Base-by-base conservation (phyloP, 2,113 vertebrate genomes). In the Oreocharis arfaki region DNA sequence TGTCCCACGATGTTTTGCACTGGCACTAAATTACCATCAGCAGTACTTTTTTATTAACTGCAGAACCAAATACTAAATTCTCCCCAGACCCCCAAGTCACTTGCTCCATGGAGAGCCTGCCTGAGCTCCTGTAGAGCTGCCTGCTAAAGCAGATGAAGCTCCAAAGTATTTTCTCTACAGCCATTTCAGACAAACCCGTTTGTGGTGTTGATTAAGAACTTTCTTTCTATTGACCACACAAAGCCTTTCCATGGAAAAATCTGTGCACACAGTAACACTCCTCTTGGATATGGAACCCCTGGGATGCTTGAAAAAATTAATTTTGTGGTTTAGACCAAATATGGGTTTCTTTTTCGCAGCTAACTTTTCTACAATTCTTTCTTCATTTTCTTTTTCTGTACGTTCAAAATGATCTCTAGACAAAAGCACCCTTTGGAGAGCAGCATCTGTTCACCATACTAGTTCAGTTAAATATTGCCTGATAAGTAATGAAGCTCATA, bases 391-490 rank as follows among this genome's bases (percentile, higher is more conserved):
- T 50, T 57, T 56, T 76, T 55, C 52, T 60, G 53, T 55, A 23
- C 33, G 33, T n/a, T 87, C n/a, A 39, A 67, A 87, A 93, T 42
- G n/a, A 55, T 39, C 79, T 75, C 89, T 39, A 84, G 61, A 79
- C 47, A 87, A 87, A 90, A 88, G 70, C 75, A 75, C 53, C 73
- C 89, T 90, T 93, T 83, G 50, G 84, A 86, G 91, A 92, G 55
- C 71, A 82, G 87, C 93, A 95, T 92, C 87, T 94, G 91, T 89
- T 96, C 82, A 65, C 46, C 76, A 52, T 44, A 23, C 13, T 87
- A 69, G 69, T 83, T 95, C 50, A 46, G 89, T 89, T 92, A 95
- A 95, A 87, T 83, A 95, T 35, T 90, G 73, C 47, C 87, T 84
- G 80, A 69, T 79, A 93, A 91, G 69, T 95, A 86, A 78, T 57